Base-by-base conservation (phyloP, 2,888 invertebrate genomes). In the Lamellibrachia satsuma region DNA sequence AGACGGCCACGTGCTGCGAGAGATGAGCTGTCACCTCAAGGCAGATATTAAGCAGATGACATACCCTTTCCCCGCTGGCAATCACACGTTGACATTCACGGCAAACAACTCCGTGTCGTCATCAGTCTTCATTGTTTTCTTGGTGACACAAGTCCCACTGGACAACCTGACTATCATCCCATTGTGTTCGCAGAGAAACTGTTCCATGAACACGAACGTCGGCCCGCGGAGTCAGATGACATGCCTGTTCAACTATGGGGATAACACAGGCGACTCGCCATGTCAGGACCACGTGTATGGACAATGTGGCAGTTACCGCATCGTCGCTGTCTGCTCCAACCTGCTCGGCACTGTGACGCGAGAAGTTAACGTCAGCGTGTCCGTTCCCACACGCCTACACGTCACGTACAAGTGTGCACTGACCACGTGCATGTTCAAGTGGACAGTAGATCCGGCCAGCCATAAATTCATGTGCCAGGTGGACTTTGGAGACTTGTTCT, bases 31-130 rank as follows among this genome's bases (percentile, higher is more conserved):
- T 22, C 15, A 75, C 75, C 15, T 15, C 75, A 22, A 15, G 75
- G 39, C 39, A 39, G 39, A 39, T 39, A 39, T 39, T 39, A 39
- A 39, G 39, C 39, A 39, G 39, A 75, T 75, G 22, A 75, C 75
- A n/a, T 75, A 75, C 75, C 22, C 75, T n/a, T 75, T 75, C 75
- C 75, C 3, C 22, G 75, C 6, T 22, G 75, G 75, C 22, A 15
- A 75, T n/a, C 75, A 75, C 75, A 75, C 75, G 75, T 75, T 75
- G 75, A 75, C 75, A 22, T 75, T 75, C 75, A 75, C 75, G 75
- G 75, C 75, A 75, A 75, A 75, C 22, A 75, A 75, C 75, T 75
- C 75, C 75, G 22, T 75, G 75, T 75, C 75, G 22, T 75, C 75
- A 4, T 75, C 75, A 22, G 6, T 22, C 15, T 15, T 75, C 15